These are phyloP conservation scores for Zapornia atra DNA, from an alignment of 2,113 vertebrate genomes.

Conservation along the genomic window DNA sequence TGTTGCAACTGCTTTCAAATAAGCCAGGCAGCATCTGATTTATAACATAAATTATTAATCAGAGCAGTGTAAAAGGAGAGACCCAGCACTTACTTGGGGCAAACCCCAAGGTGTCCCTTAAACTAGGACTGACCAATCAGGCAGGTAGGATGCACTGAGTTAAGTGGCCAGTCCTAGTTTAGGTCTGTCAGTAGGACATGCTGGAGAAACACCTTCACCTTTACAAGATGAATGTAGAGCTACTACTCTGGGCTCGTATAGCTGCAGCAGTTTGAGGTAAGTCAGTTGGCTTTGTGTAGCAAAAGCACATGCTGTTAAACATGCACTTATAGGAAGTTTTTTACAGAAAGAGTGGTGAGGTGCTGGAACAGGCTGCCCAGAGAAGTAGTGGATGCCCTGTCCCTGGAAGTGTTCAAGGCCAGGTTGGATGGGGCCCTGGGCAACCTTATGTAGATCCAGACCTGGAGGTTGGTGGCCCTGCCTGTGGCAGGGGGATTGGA, in stretches of 20 bases:
- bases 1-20: not conserved
- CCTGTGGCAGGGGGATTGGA: no score
- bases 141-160: not conserved
- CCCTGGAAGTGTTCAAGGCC: no score
- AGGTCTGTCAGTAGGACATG: not conserved
- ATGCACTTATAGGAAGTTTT: not conserved
- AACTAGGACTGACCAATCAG: not conserved
- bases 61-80: not conserved
- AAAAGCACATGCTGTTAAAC: not conserved
- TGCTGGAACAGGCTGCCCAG: no score
- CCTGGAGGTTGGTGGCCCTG: no score
- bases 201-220: not conserved
- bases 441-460: no score
- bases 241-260: rapidly evolving
- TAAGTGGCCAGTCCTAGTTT: not conserved
- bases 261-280: not conserved
- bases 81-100: not conserved
- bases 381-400: no score
- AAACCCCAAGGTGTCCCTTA: not conserved
- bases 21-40: not conserved
- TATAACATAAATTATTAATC: not conserved
- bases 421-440: no score
- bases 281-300: not conserved
- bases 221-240: not conserved
- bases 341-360: no score